phyloP scores from a whole-genome alignment of 2,113 vertebrate species.

The Nothoprocta perdicaria region DNA sequence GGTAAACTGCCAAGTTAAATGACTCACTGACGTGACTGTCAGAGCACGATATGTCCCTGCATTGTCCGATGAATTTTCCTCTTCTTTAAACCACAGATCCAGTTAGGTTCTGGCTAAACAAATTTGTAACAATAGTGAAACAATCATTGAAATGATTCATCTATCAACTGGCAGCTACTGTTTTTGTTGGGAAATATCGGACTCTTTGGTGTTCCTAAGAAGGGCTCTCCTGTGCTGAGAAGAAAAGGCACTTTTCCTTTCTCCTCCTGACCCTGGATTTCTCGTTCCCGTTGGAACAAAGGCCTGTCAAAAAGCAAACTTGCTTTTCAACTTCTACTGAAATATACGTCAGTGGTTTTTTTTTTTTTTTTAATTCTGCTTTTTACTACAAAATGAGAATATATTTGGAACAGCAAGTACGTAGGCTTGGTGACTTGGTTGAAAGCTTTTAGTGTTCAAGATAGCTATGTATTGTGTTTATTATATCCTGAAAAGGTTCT shows the following conservation, averaged over 20 bases:
- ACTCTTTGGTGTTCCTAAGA: not conserved
- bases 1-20: not conserved
- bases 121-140: not conserved
- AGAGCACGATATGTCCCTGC: not conserved
- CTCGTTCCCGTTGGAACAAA: not conserved
- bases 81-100: not conserved
- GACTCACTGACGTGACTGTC: not conserved
- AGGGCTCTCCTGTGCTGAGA: not conserved
- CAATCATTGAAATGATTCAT: not conserved
- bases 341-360: not conserved
- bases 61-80: not conserved
- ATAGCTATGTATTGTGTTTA: not conserved
- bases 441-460: not conserved
- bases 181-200: not conserved
- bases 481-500: not conserved
- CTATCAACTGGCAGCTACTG: fast-evolving
- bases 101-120: not conserved
- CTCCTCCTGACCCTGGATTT: not conserved
- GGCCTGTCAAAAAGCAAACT: not conserved
- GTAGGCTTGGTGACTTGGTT: not conserved
- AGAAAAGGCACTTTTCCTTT: not conserved
- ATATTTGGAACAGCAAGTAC: not conserved
- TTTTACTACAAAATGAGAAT: not conserved
- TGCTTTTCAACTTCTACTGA: not conserved
- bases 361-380: fast-evolving